Percentiles rank a stretch among this genome's conserved stretches.
phyloP scores from a whole-genome alignment of 37 sponge, comb jelly and placozoan species.

The Oscarella lobularis region DNA sequence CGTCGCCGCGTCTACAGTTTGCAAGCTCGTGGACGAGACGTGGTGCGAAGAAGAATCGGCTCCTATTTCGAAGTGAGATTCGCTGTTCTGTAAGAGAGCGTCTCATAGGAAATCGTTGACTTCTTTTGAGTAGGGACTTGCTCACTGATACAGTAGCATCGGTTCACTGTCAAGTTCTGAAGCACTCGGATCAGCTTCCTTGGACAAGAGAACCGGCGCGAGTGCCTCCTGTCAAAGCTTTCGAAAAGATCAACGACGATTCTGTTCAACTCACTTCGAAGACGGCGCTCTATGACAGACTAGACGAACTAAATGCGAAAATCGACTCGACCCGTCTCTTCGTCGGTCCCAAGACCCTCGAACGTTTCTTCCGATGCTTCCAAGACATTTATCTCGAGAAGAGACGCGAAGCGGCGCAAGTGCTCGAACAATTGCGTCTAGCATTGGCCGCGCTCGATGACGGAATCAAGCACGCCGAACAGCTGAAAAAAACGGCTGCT shows the following conservation, averaged over 20 bases:
- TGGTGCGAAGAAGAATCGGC: too few relatives aligned
- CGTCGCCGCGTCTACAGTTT: too few relatives aligned
- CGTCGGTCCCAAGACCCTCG: conserved; percentile 41
- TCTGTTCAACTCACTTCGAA: background rate
- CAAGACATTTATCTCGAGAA: conserved; percentile 32
- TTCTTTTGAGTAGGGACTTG: too few relatives aligned
- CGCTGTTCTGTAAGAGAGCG: too few relatives aligned
- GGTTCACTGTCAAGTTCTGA: background rate
- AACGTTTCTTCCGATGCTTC: conserved; percentile 37
- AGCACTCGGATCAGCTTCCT: background rate
- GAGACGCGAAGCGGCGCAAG: background rate
- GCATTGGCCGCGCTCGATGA: background rate
- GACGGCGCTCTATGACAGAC: background rate
- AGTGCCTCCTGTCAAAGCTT: background rate
- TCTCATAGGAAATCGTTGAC: too few relatives aligned
- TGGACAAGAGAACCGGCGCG: too few relatives aligned
- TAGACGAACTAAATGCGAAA: background rate
- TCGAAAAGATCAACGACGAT: background rate
- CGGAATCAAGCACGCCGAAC: background rate
- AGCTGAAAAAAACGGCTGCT: background rate
- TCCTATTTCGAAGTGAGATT: too few relatives aligned
- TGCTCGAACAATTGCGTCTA: background rate
- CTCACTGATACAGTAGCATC: too few relatives aligned
- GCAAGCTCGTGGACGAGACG: too few relatives aligned
- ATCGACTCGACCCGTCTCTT: conserved; percentile 13